These are phyloP conservation scores for Melangyna quadrimaculata DNA, from an alignment of 2,888 invertebrate genomes.

Conservation along the genomic window DNA sequence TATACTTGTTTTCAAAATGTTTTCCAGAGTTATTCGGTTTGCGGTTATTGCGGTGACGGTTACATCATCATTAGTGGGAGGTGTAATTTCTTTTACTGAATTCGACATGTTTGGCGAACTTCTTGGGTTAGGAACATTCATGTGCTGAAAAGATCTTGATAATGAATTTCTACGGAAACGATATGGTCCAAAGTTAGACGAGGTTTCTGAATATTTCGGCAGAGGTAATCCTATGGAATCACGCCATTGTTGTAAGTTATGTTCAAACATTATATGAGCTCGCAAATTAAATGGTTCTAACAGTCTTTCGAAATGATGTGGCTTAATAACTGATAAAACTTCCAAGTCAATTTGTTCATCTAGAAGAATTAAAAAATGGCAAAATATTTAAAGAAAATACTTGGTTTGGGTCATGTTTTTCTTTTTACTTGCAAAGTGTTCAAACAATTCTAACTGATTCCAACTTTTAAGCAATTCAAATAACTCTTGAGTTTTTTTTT, in stretches of 20 bases:
- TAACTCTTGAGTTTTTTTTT: neutral
- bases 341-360: constrained; percentile 7
- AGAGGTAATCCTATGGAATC: neutral
- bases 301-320: constrained; percentile 9
- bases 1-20: neutral
- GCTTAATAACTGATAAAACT: constrained; percentile 1
- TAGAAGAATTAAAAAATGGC: neutral
- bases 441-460: neutral
- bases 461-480: neutral
- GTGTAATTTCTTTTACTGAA: neutral
- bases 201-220: neutral
- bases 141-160: neutral
- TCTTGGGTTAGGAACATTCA: neutral
- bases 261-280: constrained; percentile 5
- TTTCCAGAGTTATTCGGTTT: neutral
- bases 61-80: neutral
- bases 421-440: constrained; percentile 1
- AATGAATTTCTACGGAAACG: neutral
- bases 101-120: neutral
- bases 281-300: neutral
- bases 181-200: neutral
- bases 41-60: neutral
- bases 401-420: neutral
- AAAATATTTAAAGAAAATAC: neutral
- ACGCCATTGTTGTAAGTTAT: constrained; percentile 7